Conservation (phyloP, 2,888 invertebrate species). For the Cephonodes hylas region DNA sequence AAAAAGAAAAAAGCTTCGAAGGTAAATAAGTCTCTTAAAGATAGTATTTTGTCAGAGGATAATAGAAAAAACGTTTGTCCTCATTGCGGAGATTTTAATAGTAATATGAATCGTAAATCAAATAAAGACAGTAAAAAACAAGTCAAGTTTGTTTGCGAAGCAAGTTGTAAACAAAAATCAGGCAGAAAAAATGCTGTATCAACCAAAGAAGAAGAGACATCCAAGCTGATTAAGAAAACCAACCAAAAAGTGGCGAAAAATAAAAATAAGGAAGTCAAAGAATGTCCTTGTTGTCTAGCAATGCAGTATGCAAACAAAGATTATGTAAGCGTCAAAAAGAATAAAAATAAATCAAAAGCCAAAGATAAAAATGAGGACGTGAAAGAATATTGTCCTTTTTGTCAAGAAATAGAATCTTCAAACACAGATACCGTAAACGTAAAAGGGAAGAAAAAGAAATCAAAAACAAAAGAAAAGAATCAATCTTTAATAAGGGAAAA, state of each 20-base stretch:
- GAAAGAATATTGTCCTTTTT: not conserved
- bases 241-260: too few relatives aligned
- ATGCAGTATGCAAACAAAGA: too few relatives aligned
- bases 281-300: too few relatives aligned
- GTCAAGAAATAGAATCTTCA: not conserved
- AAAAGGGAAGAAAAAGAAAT: not conserved
- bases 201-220: not conserved
- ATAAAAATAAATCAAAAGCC: not conserved
- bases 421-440: not conserved
- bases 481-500: not conserved
- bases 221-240: not conserved
- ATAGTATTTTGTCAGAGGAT: not conserved
- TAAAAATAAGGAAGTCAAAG: too few relatives aligned
- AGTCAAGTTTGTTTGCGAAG: conserved; percentile 1
- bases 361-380: not conserved
- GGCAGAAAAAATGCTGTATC: not conserved
- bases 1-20: not conserved
- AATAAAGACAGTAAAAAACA: conserved; percentile 9
- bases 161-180: not conserved
- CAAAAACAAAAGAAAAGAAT: not conserved
- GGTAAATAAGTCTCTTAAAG: not conserved
- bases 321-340: not conserved
- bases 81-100: not conserved
- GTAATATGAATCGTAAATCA: not conserved
- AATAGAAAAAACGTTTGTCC: not conserved